phyloP scores from a whole-genome alignment of 2,797 vertebrate genomes.

The Myripristis murdjan region DNA sequence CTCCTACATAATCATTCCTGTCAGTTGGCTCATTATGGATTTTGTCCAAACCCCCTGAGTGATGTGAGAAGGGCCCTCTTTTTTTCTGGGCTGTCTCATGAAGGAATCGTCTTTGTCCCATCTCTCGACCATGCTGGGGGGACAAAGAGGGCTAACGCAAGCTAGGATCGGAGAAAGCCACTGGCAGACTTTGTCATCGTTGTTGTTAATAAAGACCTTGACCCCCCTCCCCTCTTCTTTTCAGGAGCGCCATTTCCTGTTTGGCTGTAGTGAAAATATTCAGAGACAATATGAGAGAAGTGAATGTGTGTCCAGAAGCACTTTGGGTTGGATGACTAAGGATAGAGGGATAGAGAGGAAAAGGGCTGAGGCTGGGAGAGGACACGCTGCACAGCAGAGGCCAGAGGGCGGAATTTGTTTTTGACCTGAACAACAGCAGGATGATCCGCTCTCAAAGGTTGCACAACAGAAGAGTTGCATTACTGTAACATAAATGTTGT shows the following conservation, averaged over 20 bases:
- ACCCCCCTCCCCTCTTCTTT: constrained; percentile 17
- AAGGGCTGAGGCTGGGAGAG: too few species aligned
- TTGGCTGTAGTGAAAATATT: constrained; percentile 66
- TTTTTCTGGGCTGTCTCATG: constrained; percentile 80
- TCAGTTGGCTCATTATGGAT: constrained; percentile 94
- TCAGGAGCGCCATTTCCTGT: constrained; percentile 74
- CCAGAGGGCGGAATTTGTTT: constrained; percentile 44
- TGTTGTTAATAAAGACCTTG: constrained; percentile 70
- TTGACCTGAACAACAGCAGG: constrained; percentile 51
- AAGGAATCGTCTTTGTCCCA: constrained; percentile 86
- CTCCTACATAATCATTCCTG: constrained; percentile 91
- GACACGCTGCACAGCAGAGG: too few species aligned
- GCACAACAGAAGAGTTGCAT: constrained; percentile 53
- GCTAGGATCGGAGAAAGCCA: constrained; percentile 58
- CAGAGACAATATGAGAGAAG: constrained; percentile 56
- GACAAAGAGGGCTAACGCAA: constrained; percentile 57
- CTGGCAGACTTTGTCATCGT: constrained; percentile 64
- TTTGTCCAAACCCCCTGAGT: constrained; percentile 91
- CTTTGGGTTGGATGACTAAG: constrained; percentile 20
- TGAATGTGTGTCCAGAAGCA: constrained; percentile 56
- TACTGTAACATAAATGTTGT: constrained; percentile 60
- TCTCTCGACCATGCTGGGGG: constrained; percentile 43
- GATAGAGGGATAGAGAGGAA: neutral
- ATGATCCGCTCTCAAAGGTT: constrained; percentile 31
- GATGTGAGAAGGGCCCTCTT: constrained; percentile 90